A percentile compares a stretch with the other conserved stretches of the same genome.
Evolutionary conservation across 2,888 invertebrate genomes (phyloP).

Genomic region (Latheticus oryzae): DNA sequence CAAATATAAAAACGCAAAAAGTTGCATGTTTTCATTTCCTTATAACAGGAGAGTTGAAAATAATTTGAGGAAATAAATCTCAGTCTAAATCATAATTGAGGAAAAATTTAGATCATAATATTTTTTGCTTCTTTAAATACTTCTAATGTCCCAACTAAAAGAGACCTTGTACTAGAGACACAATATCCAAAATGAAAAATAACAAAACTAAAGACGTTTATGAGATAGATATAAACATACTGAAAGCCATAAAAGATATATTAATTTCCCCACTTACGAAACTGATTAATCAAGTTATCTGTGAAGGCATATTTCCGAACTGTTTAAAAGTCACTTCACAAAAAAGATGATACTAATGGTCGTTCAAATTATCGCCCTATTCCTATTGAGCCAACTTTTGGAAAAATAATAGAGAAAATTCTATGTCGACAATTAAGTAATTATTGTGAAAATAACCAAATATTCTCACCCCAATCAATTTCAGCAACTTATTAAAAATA

Average conservation of each 20-base stretch:
- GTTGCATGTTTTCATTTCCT: too few species aligned
- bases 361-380: background rate
- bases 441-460: background rate
- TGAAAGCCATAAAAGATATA: background rate
- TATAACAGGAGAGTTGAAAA: too few species aligned
- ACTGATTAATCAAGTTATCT: background rate
- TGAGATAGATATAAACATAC: background rate
- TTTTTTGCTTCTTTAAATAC: too few species aligned
- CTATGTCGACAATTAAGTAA: background rate
- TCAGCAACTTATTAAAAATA: background rate
- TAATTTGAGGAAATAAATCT: too few species aligned
- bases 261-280: background rate
- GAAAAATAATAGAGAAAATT: background rate
- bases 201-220: background rate
- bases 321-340: background rate
- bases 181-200: slow-evolving; percentile 2
- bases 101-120: too few species aligned
- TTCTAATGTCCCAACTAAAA: too few species aligned
- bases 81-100: too few species aligned
- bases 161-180: background rate
- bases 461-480: background rate
- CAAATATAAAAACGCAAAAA: too few species aligned
- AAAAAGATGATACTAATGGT: background rate
- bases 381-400: slow-evolving; percentile 1
- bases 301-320: background rate